Evolutionary conservation across 1,140 invertebrate genomes (phyloP), one percentile per base, ranked within the genome.

Genomic region (Mamestra configurata): DNA sequence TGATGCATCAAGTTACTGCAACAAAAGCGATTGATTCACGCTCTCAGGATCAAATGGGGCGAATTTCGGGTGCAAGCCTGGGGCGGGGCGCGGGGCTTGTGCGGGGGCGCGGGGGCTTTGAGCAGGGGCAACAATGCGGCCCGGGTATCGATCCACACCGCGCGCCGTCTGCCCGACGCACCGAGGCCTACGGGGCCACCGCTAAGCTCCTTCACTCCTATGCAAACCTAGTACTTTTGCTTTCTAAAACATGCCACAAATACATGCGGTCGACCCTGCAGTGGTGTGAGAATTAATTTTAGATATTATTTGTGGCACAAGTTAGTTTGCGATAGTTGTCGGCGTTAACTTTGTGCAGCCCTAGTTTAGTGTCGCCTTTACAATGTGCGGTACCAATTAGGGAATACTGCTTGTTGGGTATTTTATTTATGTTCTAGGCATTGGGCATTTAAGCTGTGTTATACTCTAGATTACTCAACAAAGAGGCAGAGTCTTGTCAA

Each of bases 141-240:
- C 91, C 49, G 83, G 85, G 88, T 94, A 94, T 94, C 91, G 92
- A 94, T 94, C 90, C 90, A 87, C 90, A 89, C 86, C 89, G 89
- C 85, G 75, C 79, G 84, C 82, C 87, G 88, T 89, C 90, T 90
- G 83, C 85, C 84, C 86, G 78, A 84, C 88, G 85, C 89, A 75
- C 70, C 71, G 79, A 85, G n/a, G 82, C 84, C 84, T 84, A 85
- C 83, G 84, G 85, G 83, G 68, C 78, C 77, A 59, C 79, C 71
- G 79, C 73, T 71, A 79, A 83, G 86, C 90, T 88, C 84, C 84
- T 68, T 73, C 83, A 79, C 73, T 51, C 83, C 87, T 86, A 92
- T 93, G 91, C 88, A 80, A 80, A 79, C 92, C 91, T 90, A 85
- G 87, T 92, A 91, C 91, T 92, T 88, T 92, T 93, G 86, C 89